A percentile compares a stretch with the other conserved stretches of the same genome.
Conservation (phyloP, 2,888 invertebrate genomes). For the Sericinus montela region DNA sequence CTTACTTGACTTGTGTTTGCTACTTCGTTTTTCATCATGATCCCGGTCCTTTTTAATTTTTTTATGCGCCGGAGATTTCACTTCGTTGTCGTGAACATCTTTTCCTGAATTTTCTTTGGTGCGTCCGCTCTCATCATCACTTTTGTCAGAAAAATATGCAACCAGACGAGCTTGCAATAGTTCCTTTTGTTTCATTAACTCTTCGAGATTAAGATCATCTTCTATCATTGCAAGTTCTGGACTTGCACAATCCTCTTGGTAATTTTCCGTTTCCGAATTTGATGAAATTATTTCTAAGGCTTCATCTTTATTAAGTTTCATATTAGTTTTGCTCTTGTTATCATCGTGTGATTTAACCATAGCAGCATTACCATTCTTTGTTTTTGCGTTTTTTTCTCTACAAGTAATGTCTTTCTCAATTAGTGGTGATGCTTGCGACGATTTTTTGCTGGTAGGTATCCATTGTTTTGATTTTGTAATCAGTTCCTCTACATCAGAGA, state of each 20-base stretch:
- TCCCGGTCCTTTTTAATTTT: conserved; percentile 54
- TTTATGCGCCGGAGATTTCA: conserved; percentile 67
- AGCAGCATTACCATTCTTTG: conserved; percentile 48
- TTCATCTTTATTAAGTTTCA: conserved; percentile 32
- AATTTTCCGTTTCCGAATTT: conserved; percentile 81
- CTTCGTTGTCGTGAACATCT: conserved; percentile 61
- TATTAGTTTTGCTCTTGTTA: conserved; percentile 27
- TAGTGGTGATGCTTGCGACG: conserved; percentile 32
- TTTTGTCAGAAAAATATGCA: conserved; percentile 85
- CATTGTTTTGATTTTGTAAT: conserved; percentile 57
- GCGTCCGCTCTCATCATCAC: conserved; percentile 66
- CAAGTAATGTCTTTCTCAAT: conserved; percentile 25
- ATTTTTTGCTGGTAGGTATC: conserved; percentile 34
- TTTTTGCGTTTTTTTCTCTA: conserved; percentile 25
- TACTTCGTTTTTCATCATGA: conserved; percentile 52
- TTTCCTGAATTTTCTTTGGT: conserved; percentile 42
- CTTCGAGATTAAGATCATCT: conserved; percentile 92
- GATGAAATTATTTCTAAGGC: conserved; percentile 84
- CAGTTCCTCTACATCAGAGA: conserved; percentile 60
- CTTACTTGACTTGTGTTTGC: conserved; percentile 58
- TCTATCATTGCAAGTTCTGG: conserved; percentile 88
- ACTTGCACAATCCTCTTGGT: conserved; percentile 82
- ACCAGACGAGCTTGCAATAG: conserved; percentile 87
- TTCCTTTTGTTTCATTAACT: conserved; percentile 94
- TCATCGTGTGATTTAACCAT: conserved; percentile 29